phyloP scores from a whole-genome alignment of 2,797 vertebrate species.

The Phrynocephalus guinanensis region DNA sequence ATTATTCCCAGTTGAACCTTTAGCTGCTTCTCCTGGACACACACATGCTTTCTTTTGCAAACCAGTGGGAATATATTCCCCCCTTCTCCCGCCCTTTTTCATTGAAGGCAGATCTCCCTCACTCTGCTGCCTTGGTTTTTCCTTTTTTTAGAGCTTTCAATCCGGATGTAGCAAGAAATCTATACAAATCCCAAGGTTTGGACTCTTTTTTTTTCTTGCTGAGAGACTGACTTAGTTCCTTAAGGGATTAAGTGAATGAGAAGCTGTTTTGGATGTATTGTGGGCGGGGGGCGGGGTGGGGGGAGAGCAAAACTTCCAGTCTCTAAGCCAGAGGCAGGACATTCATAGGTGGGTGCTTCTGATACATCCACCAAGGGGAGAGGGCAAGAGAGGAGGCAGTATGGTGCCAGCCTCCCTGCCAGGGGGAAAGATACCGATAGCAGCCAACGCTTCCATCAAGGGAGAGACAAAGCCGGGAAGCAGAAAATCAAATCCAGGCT shows the following conservation, averaged over 20 bases:
- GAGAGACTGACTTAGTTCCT: conserved; percentile 4
- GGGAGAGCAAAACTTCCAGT: too few species aligned
- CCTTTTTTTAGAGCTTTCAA: neutral
- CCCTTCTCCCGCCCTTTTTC: neutral
- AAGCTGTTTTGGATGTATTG: neutral
- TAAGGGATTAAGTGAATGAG: conserved; percentile 8
- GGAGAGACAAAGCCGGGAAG: conserved; percentile 24
- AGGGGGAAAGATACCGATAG: neutral
- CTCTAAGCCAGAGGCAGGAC: neutral
- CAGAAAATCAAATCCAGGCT: conserved; percentile 15
- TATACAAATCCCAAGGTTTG: neutral
- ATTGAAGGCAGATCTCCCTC: neutral
- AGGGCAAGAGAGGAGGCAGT: conserved; percentile 1
- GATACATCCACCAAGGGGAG: neutral
- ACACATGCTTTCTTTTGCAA: neutral
- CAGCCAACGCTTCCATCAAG: conserved; percentile 26
- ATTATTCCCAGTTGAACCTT: neutral
- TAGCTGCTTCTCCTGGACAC: neutral
- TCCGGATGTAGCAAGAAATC: neutral
- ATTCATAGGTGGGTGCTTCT: neutral
- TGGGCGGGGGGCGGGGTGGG: neutral
- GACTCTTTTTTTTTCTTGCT: neutral
- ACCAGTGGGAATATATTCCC: neutral
- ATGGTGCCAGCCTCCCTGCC: conserved; percentile 16
- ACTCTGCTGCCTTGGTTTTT: too few species aligned